Conservation (phyloP, 2,888 invertebrate genomes). For the Drosophila mimetica region DNA sequence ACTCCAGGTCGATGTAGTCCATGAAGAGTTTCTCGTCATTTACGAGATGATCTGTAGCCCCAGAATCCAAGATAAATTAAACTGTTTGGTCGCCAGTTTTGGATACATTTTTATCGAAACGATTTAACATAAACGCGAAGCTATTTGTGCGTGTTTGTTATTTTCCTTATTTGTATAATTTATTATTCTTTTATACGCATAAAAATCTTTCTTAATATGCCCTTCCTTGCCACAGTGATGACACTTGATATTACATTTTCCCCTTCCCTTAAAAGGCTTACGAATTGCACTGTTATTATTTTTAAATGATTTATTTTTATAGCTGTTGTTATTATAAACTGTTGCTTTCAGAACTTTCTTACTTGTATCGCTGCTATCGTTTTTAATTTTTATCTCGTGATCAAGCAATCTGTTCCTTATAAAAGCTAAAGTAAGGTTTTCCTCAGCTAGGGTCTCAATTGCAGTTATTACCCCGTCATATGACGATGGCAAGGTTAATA, state of each 20-base stretch:
- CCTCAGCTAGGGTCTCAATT: background rate
- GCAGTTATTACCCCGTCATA: background rate
- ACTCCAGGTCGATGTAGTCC: background rate
- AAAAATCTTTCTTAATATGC: too few species aligned
- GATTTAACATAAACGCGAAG: background rate
- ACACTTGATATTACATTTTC: background rate
- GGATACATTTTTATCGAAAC: background rate
- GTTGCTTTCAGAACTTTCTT: background rate
- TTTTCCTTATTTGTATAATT: conserved; percentile 1
- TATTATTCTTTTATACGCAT: background rate
- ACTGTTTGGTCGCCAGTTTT: too few species aligned
- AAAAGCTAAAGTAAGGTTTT: conserved; percentile 1
- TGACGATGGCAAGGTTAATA: conserved; percentile 6
- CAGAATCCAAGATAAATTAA: background rate
- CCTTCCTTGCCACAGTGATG: conserved; percentile 4
- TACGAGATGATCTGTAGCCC: background rate
- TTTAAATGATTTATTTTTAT: background rate
- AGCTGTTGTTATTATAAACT: background rate
- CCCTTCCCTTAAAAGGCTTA: background rate
- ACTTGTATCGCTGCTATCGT: background rate
- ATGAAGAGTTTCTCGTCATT: background rate
- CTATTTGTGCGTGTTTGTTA: conserved; percentile 3
- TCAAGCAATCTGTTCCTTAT: conserved; percentile 2
- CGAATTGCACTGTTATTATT: background rate
- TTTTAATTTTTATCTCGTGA: conserved; percentile 8